Percentiles rank a stretch among this genome's conserved stretches.
phyloP scores from a whole-genome alignment of 2,797 vertebrate genomes.

The Cheirogaleus major region DNA sequence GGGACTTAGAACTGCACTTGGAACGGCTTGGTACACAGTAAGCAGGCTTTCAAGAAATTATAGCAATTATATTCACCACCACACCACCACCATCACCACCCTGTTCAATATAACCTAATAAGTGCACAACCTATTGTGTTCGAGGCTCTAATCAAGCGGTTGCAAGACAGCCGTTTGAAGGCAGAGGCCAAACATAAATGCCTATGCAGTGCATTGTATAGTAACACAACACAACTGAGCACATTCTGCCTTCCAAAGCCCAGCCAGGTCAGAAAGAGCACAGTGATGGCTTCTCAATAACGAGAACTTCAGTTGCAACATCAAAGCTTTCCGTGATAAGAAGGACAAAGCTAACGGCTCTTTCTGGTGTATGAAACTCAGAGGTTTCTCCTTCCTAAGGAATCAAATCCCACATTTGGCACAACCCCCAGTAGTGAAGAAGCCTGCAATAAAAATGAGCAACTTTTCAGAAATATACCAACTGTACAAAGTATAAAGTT shows the following conservation, averaged over 20 bases:
- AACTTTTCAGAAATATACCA: constrained; percentile 3
- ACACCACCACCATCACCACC: background rate
- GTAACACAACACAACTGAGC: background rate
- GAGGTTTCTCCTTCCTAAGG: background rate
- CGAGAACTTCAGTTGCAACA: background rate
- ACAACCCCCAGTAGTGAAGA: background rate
- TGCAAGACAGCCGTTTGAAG: background rate
- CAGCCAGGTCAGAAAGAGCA: background rate
- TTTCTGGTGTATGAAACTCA: background rate
- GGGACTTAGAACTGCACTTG: background rate
- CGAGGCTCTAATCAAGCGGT: background rate
- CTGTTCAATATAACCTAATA: background rate
- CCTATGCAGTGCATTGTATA: too few species aligned
- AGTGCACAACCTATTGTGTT: background rate
- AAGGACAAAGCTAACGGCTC: background rate
- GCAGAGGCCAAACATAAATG: background rate
- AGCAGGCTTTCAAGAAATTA: background rate
- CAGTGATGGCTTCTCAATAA: background rate
- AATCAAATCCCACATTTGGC: background rate
- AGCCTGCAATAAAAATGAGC: background rate
- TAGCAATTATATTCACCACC: background rate
- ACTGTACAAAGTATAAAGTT: background rate
- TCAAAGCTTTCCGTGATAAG: background rate
- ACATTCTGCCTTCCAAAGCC: background rate
- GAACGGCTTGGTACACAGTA: background rate